Evolutionary conservation across 2,113 vertebrate species (phyloP), one percentile per base, ranked within the genome.

Genomic region (Poeciliopsis occidentalis): DNA sequence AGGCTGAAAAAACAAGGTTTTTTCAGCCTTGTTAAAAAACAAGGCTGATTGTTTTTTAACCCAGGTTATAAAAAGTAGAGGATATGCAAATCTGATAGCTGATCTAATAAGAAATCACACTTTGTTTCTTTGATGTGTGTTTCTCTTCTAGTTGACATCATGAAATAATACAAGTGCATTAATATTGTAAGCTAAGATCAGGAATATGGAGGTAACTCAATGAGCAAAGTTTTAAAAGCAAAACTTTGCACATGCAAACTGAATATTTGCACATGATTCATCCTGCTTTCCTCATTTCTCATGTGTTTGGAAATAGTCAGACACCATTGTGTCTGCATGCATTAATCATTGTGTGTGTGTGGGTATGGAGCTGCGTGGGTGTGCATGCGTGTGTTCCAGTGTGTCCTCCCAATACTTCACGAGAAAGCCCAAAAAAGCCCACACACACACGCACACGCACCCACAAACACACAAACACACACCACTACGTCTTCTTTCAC

Each of bases 191-290:
- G 44, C 22, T 31, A 41, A 8, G 3, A 60, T 7, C 29, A 47
- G 62, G 39, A 68, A 32, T 30, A 12, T 5, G 44, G 44, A n/a
- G 78, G 27, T 24, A 15, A 61, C 69, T 19, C 30, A 27, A 11
- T 15, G 10, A 32, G 8, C 34, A 26, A 79, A 32, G 32, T 32
- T 32, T 32, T 32, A 8, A 8, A 7, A 32, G 7, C 32, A 32
- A 60, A 69, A 54, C 12, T n/a, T 34, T 6, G 13, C 8, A 29
- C 29, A 29, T 29, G 29, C 29, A 29, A 88, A 73, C 67, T 80
- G 89, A 84, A 88, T 85, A 82, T 91, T 89, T 85, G 75, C 82
- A 69, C 67, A 75, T 86, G 86, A 87, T 86, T 86, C 83, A 88
- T 89, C 54, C 87, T 69, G 76, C 73, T 85, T 74, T 86, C 60